Percentiles rank a stretch among this genome's conserved stretches.
Conservation (phyloP, 1,140 invertebrate species). For the Achroia grisella region DNA sequence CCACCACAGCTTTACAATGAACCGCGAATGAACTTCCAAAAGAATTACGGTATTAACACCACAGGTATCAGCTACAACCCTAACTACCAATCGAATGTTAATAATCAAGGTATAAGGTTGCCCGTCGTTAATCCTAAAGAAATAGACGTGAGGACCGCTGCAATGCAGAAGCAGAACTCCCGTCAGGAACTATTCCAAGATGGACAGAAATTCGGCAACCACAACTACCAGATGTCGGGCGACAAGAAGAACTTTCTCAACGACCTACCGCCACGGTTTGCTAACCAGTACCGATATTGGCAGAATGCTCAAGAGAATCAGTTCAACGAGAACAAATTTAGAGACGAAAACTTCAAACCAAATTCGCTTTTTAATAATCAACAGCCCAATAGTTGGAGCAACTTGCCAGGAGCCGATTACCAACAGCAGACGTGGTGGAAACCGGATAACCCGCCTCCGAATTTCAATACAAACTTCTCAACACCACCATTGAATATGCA, state of each 20-base stretch:
- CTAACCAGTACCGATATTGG: conserved; percentile 63
- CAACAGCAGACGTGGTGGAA: conserved; percentile 51
- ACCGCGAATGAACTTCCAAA: conserved; percentile 40
- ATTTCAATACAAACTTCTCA: conserved; percentile 23
- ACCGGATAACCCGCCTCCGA: conserved; percentile 29
- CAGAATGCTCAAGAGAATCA: conserved; percentile 48
- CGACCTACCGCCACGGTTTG: conserved; percentile 63
- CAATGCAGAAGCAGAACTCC: conserved; percentile 61
- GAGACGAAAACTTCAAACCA: conserved; percentile 40
- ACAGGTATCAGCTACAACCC: conserved; percentile 43
- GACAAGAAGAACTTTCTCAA: conserved; percentile 60
- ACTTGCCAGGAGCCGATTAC: conserved; percentile 19
- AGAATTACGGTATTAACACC: conserved; percentile 49
- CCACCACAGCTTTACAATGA: conserved; percentile 23
- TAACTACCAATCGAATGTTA: conserved; percentile 27
- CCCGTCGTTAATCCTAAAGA: conserved; percentile 71
- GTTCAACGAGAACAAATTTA: conserved; percentile 50
- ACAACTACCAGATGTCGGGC: conserved; percentile 47
- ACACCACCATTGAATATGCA: conserved; percentile 23
- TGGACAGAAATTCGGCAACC: conserved; percentile 37
- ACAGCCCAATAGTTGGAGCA: conserved; percentile 7
- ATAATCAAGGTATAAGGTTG: conserved; percentile 48
- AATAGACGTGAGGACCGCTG: conserved; percentile 64
- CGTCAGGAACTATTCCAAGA: conserved; percentile 53
- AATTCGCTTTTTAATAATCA: conserved; percentile 11